These are phyloP conservation scores for Mayetiola destructor DNA, from an alignment of 2,888 invertebrate species.

Conservation along the genomic window DNA sequence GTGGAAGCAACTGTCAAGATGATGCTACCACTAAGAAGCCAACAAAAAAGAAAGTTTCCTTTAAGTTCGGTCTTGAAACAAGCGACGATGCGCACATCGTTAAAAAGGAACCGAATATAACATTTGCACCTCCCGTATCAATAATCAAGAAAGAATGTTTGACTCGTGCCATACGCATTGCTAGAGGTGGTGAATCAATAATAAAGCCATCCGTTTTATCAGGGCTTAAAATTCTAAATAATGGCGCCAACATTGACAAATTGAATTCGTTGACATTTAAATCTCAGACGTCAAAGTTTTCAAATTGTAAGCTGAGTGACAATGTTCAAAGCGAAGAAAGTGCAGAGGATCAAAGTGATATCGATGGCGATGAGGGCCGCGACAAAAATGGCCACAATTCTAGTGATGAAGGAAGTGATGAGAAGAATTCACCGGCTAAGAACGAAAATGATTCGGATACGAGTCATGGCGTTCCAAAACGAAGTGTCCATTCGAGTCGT, in stretches of 20 bases:
- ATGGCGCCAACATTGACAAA: slow-evolving; percentile 37
- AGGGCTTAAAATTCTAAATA: slow-evolving; percentile 38
- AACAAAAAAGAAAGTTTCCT: slow-evolving; percentile 44
- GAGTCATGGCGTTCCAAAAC: slow-evolving; percentile 42
- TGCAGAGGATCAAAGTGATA: not conserved
- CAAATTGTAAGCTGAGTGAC: slow-evolving; percentile 9
- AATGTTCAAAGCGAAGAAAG: not conserved
- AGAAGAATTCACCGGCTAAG: slow-evolving; percentile 25
- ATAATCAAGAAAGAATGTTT: slow-evolving; percentile 47
- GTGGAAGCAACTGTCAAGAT: not conserved
- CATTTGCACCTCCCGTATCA: slow-evolving; percentile 44
- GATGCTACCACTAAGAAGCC: slow-evolving; percentile 14
- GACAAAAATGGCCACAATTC: not conserved
- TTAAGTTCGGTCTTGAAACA: slow-evolving; percentile 45
- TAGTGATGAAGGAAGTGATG: slow-evolving; percentile 20
- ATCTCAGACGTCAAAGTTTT: slow-evolving; percentile 16
- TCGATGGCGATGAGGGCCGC: not conserved
- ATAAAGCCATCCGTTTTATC: slow-evolving; percentile 48
- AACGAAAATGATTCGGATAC: slow-evolving; percentile 29
- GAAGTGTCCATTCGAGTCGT: slow-evolving; percentile 72
- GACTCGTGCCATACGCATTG: slow-evolving; percentile 38
- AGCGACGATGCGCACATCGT: slow-evolving; percentile 46
- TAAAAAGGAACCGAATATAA: slow-evolving; percentile 43
- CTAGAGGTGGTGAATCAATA: slow-evolving; percentile 40
- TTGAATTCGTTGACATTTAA: slow-evolving; percentile 33